Evolutionary conservation across 2,797 vertebrate genomes (phyloP), one percentile per base, ranked within the genome.

Genomic region (Menidia menidia): DNA sequence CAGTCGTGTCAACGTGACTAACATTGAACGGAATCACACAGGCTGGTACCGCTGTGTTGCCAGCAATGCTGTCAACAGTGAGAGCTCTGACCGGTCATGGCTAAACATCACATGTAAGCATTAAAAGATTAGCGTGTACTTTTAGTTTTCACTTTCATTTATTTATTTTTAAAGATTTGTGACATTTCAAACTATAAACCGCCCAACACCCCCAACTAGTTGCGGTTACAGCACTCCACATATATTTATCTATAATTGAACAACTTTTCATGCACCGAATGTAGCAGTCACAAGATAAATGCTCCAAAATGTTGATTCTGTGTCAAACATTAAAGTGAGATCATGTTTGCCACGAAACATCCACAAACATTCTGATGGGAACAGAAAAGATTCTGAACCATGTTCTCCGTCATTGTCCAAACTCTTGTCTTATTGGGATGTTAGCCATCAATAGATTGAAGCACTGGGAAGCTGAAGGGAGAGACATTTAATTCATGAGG

Each of bases 91-190:
- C 6, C 68, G 77, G 0, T 45, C 93, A 84, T 95, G 94, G 91
- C 88, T 97, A 39, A 93, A 97, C 19, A 90, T 96, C 10, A 89
- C 95, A 84, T 98, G 97, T 98, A 88, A 97, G 97, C 96, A 58
- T 47, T 53, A 44, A 3, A 18, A 64, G 61, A 64, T 54, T 35
- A 18, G 11, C 11, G n/a, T 13, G 13, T 15, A 1, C 12, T 31
- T 8, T 31, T 31, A n/a, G n/a, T n/a, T n/a, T n/a, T n/a, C n/a
- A n/a, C n/a, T n/a, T n/a, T n/a, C n/a, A n/a, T n/a, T n/a, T n/a
- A n/a, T n/a, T n/a, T n/a, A n/a, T n/a, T n/a, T 31, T 25, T 11
- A 25, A 12, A 12, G 11, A 1, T 52, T 52, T 4, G 13, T 31
- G 10, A 25, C 12, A 39, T 39, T 39, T 39, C 6, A 51, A 51